Evolutionary conservation across 1,140 invertebrate genomes (phyloP), one percentile per base, ranked within the genome.

Genomic region (Cydia amplana): DNA sequence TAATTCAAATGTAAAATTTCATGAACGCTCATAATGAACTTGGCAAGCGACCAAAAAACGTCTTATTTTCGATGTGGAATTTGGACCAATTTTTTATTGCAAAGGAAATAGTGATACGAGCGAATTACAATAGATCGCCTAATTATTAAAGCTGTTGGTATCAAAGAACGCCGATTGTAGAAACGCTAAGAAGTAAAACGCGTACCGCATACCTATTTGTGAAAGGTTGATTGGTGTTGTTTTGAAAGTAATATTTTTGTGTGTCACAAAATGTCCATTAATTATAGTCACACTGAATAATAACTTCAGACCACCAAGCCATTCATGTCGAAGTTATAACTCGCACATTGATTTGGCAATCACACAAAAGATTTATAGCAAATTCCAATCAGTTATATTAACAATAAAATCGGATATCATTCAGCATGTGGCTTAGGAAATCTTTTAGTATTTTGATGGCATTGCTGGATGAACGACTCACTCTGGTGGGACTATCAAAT

Each of bases 1-100:
- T 93, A 92, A 93, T 93, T 93, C 91, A 91, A 93, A 93, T 93
- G 91, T 91, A 89, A 92, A 93, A 93, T 91, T 93, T 93, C 91
- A 92, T 91, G 90, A 92, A 92, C 91, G 88, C 87, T 92, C 89
- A 92, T 93, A 93, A 93, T 93, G 91, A 93, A 93, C 89, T 93
- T 93, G 91, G 91, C 90, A 91, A 78, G 75, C 87, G 87, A 91
- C 90, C 91, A 93, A 93, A 91, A 88, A 90, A 93, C 89, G 90
- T 93, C 90, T 93, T 93, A 93, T 93, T 93, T 93, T 93, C 90
- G 91, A 93, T 91, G 87, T 88, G 91, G 91, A 93, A 93, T 93
- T 89, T 92, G 87, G 88, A 92, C 90, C 89, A 86, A 91, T 91
- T 93, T 76, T 93, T 93, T 93, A 93, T 91, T 92, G 86, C 87